Percentiles rank a stretch among this genome's conserved stretches.
Conservation (phyloP, 2,113 vertebrate species). For the Gadus macrocephalus region DNA sequence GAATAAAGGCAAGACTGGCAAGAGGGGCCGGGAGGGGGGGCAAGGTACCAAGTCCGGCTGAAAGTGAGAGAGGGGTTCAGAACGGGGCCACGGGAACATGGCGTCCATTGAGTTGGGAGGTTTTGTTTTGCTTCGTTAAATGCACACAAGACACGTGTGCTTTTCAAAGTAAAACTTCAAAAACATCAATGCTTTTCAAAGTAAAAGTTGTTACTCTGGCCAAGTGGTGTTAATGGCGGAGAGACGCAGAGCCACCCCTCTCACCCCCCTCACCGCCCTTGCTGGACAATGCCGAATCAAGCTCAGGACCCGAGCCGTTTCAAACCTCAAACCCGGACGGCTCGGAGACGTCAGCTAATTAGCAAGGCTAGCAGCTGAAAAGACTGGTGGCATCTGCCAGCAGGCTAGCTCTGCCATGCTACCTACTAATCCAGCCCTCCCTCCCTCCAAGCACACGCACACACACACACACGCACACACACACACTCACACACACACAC, state of each 20-base stretch:
- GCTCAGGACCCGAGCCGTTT: neutral
- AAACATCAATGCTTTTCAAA: neutral
- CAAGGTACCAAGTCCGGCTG: slow-evolving; percentile 24
- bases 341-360: slow-evolving; percentile 35
- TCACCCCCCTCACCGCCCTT: neutral
- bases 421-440: slow-evolving; percentile 45
- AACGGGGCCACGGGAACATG: slow-evolving; percentile 26
- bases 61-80: neutral
- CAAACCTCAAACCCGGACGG: slow-evolving; percentile 21
- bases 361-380: slow-evolving; percentile 12
- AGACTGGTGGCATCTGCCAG: slow-evolving; percentile 39
- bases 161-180: slow-evolving; percentile 7
- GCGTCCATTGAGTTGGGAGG: slow-evolving; percentile 49
- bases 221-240: neutral
- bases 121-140: slow-evolving; percentile 21
- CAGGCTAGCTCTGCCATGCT: slow-evolving; percentile 28
- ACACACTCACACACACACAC: too few species aligned
- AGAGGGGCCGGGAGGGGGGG: slow-evolving; percentile 39
- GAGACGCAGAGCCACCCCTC: neutral
- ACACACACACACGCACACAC: too few species aligned
- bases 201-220: slow-evolving; percentile 1
- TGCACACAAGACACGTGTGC: neutral
- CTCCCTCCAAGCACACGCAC: slow-evolving; percentile 11
- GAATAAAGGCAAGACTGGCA: slow-evolving; percentile 32
- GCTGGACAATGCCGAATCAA: neutral